Base-by-base conservation (phyloP, 2,113 vertebrate genomes). In the Acrocephalus kingi region DNA sequence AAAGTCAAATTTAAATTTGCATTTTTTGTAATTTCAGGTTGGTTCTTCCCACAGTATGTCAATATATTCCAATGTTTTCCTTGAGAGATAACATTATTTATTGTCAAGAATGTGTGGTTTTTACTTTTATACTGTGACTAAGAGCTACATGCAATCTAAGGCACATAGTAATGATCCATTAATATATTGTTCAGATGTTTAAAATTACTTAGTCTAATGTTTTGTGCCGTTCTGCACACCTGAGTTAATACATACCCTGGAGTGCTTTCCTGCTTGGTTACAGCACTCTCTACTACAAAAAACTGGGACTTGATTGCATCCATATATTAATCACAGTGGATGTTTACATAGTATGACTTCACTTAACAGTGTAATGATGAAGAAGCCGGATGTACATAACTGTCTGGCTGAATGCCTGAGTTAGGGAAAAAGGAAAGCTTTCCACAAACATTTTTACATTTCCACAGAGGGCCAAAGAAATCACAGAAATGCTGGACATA, bases 321-420 rank as follows among this genome's bases (percentile, higher is more conserved):
- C 62, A 69, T 91, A 69, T 83, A 95, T 97, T 91, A 96, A 87
- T 96, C 89, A 94, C 20, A 93, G 74, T 33, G 25, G 35, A 69
- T 85, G 78, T 95, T 96, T 97, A 93, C 64, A 94, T 43, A 90
- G 82, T 48, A 79, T 94, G 71, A 93, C 74, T 94, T 95, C 48
- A 82, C 61, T 87, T 95, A 94, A 87, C 30, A 79, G 81, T 0
- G 0, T 71, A 89, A 95, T 66, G 59, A 93, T 96, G 93, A 95
- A 94, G 94, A 90, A 80, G 84, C 66, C 2, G 68, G 91, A 94
- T 61, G 66, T 61, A 82, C 86, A 68, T 45, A 94, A 73, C 84
- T 78, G 49, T 66, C 80, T 94, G 94, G 86, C 93, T 61, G 52
- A 78, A 89, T 43, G 91, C 89, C 91, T 72, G 68, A 77, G 39